Evolutionary conservation across 2,113 vertebrate species (phyloP).

Genomic region (Albula goreensis): DNA sequence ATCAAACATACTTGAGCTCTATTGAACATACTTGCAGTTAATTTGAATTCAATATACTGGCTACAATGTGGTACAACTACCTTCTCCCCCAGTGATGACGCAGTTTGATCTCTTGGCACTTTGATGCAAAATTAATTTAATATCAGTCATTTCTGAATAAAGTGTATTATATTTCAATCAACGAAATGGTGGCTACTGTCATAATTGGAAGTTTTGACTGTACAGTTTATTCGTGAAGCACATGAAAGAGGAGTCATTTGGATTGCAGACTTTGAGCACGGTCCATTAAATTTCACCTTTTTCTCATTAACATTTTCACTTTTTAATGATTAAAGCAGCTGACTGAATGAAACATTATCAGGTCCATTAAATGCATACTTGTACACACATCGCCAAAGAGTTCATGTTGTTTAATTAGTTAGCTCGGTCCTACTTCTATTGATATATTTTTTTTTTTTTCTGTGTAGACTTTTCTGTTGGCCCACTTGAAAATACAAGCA

Average conservation of each 20-base stretch:
- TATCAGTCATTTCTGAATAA: not conserved
- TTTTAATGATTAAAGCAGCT: slow-evolving; percentile 1
- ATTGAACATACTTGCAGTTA: not conserved
- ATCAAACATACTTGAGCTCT: not conserved
- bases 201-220: not conserved
- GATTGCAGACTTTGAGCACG: not conserved
- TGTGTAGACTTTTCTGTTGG: not conserved
- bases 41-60: not conserved
- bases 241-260: not conserved
- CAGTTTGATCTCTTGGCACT: not conserved
- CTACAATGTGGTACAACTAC: not conserved
- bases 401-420: not conserved
- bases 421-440: not conserved
- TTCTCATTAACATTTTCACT: slow-evolving; percentile 21
- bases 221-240: not conserved
- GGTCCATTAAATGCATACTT: slow-evolving; percentile 20
- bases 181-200: not conserved
- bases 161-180: not conserved
- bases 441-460: not conserved
- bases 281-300: not conserved
- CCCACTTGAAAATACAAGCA: not conserved
- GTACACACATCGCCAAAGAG: not conserved
- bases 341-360: slow-evolving; percentile 1
- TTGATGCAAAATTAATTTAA: not conserved
- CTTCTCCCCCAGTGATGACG: not conserved